phyloP scores from a whole-genome alignment of 2,888 invertebrate species.

The Incurvaria masculella region DNA sequence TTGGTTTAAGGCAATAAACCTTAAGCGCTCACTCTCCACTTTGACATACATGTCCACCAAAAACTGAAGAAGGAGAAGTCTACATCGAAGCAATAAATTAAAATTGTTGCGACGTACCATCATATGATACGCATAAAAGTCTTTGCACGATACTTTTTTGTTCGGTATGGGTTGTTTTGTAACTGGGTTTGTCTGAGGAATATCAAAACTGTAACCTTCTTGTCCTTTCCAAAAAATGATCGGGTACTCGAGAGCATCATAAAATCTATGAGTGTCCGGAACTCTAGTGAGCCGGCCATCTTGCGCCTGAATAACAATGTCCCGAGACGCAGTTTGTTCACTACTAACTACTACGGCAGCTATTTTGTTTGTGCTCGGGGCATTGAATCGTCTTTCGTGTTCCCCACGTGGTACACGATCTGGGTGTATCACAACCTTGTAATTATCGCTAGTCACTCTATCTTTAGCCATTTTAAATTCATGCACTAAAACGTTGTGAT shows the following conservation, averaged over 20 bases:
- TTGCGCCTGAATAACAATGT: conserved; percentile 20
- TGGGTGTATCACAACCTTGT: conserved; percentile 21
- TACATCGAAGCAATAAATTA: conserved; percentile 12
- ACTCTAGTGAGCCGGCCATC: conserved; percentile 20
- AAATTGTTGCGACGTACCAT: conserved; percentile 6
- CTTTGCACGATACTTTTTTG: conserved; percentile 1
- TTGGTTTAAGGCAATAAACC: conserved; percentile 22
- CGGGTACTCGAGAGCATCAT: conserved; percentile 29
- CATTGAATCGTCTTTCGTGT: conserved; percentile 22
- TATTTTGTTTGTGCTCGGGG: conserved; percentile 19
- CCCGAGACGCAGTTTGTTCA: conserved; percentile 16
- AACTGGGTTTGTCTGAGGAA: neutral
- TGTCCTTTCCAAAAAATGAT: conserved; percentile 2
- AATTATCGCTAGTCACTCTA: conserved; percentile 18
- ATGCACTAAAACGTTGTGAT: conserved; percentile 19
- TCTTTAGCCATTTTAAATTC: conserved; percentile 22
- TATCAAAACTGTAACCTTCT: conserved; percentile 1
- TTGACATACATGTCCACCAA: conserved; percentile 13
- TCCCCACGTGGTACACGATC: conserved; percentile 21
- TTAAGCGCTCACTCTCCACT: conserved; percentile 12
- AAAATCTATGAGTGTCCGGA: conserved; percentile 22
- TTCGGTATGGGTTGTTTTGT: neutral
- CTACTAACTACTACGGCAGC: conserved; percentile 20
- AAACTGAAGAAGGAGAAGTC: conserved; percentile 12
- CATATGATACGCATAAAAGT: conserved; percentile 5